phyloP scores from a whole-genome alignment of 2,797 vertebrate genomes.

The Nothura maculosa region DNA sequence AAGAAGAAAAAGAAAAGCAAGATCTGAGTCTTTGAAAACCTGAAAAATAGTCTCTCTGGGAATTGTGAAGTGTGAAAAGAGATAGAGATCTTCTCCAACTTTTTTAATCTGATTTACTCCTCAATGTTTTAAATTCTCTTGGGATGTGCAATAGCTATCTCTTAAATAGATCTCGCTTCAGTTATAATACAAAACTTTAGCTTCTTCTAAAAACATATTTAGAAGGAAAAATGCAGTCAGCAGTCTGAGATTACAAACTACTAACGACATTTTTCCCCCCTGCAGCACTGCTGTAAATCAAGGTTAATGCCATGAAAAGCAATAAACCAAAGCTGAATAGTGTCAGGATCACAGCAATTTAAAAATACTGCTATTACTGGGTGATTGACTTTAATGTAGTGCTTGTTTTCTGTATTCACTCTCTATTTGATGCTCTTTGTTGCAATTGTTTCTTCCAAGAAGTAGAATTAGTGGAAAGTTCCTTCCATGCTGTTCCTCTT shows the following conservation, averaged over 20 bases:
- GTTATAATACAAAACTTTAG: slow-evolving; percentile 28
- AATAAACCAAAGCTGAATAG: background rate
- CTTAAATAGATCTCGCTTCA: slow-evolving; percentile 35
- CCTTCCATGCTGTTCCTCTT: background rate
- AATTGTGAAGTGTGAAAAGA: background rate
- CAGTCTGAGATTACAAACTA: background rate
- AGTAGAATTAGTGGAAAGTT: background rate
- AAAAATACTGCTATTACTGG: background rate
- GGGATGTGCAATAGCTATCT: slow-evolving; percentile 3
- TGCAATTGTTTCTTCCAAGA: background rate
- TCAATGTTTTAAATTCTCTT: slow-evolving; percentile 20
- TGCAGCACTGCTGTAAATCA: background rate
- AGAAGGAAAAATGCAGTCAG: background rate
- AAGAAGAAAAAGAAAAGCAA: background rate
- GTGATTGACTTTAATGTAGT: background rate
- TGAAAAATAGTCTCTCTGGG: background rate
- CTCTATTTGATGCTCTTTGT: background rate
- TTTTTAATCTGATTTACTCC: slow-evolving; percentile 17
- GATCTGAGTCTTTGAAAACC: background rate
- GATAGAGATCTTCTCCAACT: background rate
- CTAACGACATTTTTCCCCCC: background rate
- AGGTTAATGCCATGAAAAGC: background rate
- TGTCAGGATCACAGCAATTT: background rate
- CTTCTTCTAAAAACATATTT: slow-evolving; percentile 14
- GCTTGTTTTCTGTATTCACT: background rate